Base-by-base conservation (phyloP, 1,140 invertebrate species). In the Plutomurus gul region DNA sequence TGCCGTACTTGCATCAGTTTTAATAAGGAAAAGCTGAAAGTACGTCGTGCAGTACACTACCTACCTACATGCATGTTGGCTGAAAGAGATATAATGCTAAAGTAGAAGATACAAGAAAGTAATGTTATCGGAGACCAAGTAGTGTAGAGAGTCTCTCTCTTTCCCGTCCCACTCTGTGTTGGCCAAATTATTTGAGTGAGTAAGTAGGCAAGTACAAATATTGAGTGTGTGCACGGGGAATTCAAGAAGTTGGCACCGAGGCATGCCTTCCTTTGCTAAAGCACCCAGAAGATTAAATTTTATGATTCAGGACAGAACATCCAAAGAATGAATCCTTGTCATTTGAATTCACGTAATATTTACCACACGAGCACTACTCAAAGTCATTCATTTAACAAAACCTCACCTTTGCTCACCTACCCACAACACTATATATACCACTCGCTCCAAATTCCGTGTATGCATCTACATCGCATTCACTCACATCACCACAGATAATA, bases 261-360 rank as follows among this genome's bases (percentile, higher is more conserved):
- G 56, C 27, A 65, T 65, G 25, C 33, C n/a, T 43, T 7, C n/a
- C 7, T 43, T 43, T 65, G 13, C 27, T 4, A 33, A 16, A 33
- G 11, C 36, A 65, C 56, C 56, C 56, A 33, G 27, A 65, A 65
- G 56, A 30, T 65, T 51, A 51, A 51, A 51, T 22, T 51, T 65
- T 65, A 65, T 65, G 56, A 65, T 65, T 65, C 56, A 65, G 56
- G 36, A 30, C 56, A 65, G 56, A 65, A 65, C 25, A 65, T 65
- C 36, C 36, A 30, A 65, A 27, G 36, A 30, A 65, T 18, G 13
- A 65, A n/a, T 65, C 27, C 56, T 65, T 30, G 56, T 33, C 10
- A 27, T 65, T 43, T n/a, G 39, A 65, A 65, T 65, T 65, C 56
- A 30, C 56, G 27, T 33, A 51, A 65, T 65, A 65, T 65, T 65